phyloP scores from a whole-genome alignment of 2,888 invertebrate genomes.

The Tetropium fuscum region DNA sequence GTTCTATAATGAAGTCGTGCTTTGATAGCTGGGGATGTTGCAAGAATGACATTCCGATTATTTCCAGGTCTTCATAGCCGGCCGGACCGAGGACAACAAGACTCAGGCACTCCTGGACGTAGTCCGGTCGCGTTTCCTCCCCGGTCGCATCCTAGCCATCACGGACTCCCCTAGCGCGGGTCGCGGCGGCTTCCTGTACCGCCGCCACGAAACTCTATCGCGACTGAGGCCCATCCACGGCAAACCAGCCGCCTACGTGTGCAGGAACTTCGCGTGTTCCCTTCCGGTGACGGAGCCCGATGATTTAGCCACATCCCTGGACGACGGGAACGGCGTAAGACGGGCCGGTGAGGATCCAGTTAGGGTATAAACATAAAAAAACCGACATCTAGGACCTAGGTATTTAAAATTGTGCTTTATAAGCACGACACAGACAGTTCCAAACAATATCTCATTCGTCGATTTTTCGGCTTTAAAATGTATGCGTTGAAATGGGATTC shows the following conservation, averaged over 20 bases:
- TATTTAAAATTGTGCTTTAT: slow-evolving; percentile 11
- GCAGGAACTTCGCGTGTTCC: slow-evolving; percentile 80
- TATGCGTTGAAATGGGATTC: neutral
- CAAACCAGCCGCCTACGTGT: slow-evolving; percentile 82
- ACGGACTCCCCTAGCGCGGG: slow-evolving; percentile 71
- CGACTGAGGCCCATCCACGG: slow-evolving; percentile 69
- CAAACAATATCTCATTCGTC: neutral
- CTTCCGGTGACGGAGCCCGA: slow-evolving; percentile 78
- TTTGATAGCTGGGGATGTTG: neutral
- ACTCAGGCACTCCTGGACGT: slow-evolving; percentile 76
- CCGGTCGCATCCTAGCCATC: slow-evolving; percentile 77
- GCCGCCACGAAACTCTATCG: slow-evolving; percentile 63
- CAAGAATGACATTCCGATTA: neutral
- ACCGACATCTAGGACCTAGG: neutral
- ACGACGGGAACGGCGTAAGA: slow-evolving; percentile 39
- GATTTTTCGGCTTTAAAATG: neutral
- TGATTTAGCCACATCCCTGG: slow-evolving; percentile 72
- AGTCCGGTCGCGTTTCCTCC: slow-evolving; percentile 74
- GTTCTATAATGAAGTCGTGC: neutral
- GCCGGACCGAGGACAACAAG: slow-evolving; percentile 73
- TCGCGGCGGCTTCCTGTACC: slow-evolving; percentile 57
- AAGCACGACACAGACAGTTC: neutral
- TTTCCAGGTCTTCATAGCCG: slow-evolving; percentile 76
- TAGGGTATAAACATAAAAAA: neutral
- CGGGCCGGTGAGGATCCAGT: neutral